phyloP scores from a whole-genome alignment of 2,797 vertebrate genomes.

The Anas bahamensis region DNA sequence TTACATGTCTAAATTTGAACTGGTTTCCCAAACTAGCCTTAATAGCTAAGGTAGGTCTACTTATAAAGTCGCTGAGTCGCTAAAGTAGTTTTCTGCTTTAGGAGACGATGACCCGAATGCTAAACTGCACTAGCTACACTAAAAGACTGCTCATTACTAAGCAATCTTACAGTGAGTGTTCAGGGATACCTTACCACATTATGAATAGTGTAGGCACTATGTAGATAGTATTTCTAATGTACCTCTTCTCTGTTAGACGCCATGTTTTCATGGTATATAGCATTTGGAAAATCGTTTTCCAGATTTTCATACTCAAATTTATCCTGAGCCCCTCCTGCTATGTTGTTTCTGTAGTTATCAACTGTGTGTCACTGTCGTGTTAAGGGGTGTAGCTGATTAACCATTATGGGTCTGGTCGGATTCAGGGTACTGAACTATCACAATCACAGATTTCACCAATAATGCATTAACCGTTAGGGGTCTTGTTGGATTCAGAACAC shows the following conservation, averaged over 20 bases:
- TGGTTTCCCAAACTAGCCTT: not conserved
- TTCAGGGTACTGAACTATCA: too few species aligned
- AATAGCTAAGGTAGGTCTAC: not conserved
- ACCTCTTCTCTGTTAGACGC: not conserved
- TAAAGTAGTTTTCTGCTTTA: not conserved
- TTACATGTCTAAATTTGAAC: not conserved
- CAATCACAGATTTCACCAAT: too few species aligned
- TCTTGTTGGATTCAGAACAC: too few species aligned
- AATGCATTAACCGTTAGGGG: too few species aligned
- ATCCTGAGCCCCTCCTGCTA: not conserved
- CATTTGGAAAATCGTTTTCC: not conserved
- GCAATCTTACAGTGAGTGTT: not conserved
- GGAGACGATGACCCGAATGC: not conserved
- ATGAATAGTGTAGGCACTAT: not conserved
- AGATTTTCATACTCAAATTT: not conserved
- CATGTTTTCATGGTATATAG: not conserved
- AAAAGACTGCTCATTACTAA: not conserved
- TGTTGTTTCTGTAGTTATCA: not conserved
- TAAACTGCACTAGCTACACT: not conserved
- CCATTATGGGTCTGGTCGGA: too few species aligned
- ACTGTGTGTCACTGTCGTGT: not conserved
- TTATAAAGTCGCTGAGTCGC: not conserved
- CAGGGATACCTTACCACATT: not conserved
- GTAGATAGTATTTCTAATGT: not conserved
- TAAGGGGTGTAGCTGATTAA: too few species aligned